Conservation (phyloP, 2,888 invertebrate genomes). For the Lycia hirtaria region DNA sequence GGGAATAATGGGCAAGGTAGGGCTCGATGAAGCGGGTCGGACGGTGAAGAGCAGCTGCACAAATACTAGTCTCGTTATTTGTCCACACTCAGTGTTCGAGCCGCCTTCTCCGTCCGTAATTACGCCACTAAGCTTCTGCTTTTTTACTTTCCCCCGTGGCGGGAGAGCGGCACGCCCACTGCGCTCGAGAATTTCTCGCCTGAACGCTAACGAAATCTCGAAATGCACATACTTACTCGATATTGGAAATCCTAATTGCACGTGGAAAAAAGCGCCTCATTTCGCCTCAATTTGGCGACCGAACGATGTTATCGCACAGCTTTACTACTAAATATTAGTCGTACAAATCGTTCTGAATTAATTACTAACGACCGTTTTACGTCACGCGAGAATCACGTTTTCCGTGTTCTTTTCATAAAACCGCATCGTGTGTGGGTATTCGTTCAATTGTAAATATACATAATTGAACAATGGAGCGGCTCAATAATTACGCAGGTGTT, state of each 20-base stretch:
- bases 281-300: constrained; percentile 47
- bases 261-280: constrained; percentile 45
- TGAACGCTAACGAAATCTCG: constrained; percentile 58
- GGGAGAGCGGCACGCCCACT: constrained; percentile 48
- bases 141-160: constrained; percentile 59
- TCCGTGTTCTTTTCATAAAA: constrained; percentile 57
- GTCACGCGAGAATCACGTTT: constrained; percentile 62
- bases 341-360: constrained; percentile 66
- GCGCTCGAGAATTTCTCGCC: constrained; percentile 56
- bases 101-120: constrained; percentile 66
- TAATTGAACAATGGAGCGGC: constrained; percentile 60
- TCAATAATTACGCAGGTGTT: constrained; percentile 60
- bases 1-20: constrained; percentile 41
- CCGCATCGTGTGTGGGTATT: constrained; percentile 51
- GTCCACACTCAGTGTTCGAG: constrained; percentile 70
- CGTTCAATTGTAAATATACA: constrained; percentile 61
- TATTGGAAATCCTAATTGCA: constrained; percentile 65
- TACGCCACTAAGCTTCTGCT: constrained; percentile 71
- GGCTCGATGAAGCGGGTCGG: constrained; percentile 42
- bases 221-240: constrained; percentile 52
- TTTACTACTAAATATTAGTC: constrained; percentile 55
- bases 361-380: constrained; percentile 64
- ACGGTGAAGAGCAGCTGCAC: constrained; percentile 67
- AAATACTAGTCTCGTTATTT: constrained; percentile 76
- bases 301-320: constrained; percentile 60